Percentiles rank a stretch among this genome's conserved stretches.
Evolutionary conservation across 2,113 vertebrate genomes (phyloP).

Genomic region (Peromyscus polionotus): DNA sequence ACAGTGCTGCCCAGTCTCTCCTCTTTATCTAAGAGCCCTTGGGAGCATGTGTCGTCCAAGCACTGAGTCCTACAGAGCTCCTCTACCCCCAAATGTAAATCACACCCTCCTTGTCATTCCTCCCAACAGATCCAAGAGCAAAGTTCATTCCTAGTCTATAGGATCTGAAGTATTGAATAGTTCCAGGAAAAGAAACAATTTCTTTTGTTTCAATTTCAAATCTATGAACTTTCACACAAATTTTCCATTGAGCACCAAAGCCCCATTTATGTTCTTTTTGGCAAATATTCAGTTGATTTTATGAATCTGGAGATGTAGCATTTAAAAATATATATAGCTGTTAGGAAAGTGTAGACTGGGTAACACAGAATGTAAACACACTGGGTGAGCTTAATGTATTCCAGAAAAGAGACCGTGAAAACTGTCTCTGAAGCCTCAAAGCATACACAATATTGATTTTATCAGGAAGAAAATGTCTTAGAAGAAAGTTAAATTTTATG

Average conservation of each 20-base stretch:
- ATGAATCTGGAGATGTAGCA: not conserved
- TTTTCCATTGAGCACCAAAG: too few relatives aligned
- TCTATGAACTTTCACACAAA: not conserved
- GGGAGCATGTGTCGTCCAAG: not conserved
- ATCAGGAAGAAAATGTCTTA: not conserved
- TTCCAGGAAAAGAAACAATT: constrained; percentile 29
- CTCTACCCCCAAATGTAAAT: not conserved
- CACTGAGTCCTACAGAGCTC: not conserved
- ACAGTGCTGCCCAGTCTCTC: too few relatives aligned
- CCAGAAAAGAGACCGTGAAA: not conserved
- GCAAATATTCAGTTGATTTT: not conserved
- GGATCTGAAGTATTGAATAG: not conserved
- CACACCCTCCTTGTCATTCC: not conserved
- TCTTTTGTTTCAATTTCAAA: not conserved
- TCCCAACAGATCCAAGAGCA: not conserved
- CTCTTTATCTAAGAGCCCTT: not conserved
- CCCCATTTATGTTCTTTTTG: not conserved
- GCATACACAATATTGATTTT: not conserved
- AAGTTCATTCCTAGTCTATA: not conserved
- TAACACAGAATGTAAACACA: not conserved
- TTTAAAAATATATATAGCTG: not conserved
- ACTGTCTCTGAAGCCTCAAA: not conserved
- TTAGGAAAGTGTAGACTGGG: not conserved
- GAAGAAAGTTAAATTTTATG: not conserved
- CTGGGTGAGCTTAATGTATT: not conserved